These are phyloP conservation scores for Aulostomus chinensis DNA, from an alignment of 2,797 vertebrate species.

Conservation along the genomic window DNA sequence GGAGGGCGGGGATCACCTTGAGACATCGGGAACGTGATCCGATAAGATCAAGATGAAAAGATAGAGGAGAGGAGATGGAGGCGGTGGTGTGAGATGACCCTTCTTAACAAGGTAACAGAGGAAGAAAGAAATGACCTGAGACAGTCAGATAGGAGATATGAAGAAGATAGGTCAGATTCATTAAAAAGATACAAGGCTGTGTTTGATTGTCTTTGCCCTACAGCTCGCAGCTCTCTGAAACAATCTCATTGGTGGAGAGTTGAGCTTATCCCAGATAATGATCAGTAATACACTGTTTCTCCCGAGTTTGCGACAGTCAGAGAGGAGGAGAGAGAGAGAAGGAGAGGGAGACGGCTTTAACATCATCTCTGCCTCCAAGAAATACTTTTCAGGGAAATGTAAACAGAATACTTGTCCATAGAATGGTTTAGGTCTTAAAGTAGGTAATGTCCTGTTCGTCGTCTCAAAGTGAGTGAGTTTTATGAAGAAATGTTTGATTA, in stretches of 20 bases:
- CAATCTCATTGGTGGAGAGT: slow-evolving; percentile 44
- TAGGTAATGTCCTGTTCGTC: too few species aligned
- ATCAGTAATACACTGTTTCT: slow-evolving; percentile 59
- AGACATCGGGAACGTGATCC: slow-evolving; percentile 37
- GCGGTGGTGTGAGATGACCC: slow-evolving; percentile 35
- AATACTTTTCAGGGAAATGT: too few species aligned
- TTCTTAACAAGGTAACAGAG: slow-evolving; percentile 58
- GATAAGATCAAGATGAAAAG: slow-evolving; percentile 57
- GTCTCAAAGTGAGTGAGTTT: too few species aligned
- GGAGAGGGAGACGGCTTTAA: not conserved
- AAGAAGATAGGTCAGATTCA: slow-evolving; percentile 70
- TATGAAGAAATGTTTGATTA: too few species aligned
- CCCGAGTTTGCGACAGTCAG: not conserved
- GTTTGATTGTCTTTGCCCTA: slow-evolving; percentile 58
- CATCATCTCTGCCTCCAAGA: too few species aligned
- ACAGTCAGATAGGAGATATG: slow-evolving; percentile 47
- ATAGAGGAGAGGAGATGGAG: slow-evolving; percentile 17
- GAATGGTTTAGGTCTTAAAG: too few species aligned
- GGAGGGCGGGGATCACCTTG: slow-evolving; percentile 56
- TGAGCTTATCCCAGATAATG: slow-evolving; percentile 61
- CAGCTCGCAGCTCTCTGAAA: slow-evolving; percentile 50
- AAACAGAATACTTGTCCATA: too few species aligned
- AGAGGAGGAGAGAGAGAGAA: slow-evolving; percentile 23
- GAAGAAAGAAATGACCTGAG: slow-evolving; percentile 44
- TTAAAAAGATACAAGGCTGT: slow-evolving; percentile 68